Evolutionary conservation across 2,888 invertebrate species (phyloP), one percentile per base, ranked within the genome.

Genomic region (Volucella inflata): DNA sequence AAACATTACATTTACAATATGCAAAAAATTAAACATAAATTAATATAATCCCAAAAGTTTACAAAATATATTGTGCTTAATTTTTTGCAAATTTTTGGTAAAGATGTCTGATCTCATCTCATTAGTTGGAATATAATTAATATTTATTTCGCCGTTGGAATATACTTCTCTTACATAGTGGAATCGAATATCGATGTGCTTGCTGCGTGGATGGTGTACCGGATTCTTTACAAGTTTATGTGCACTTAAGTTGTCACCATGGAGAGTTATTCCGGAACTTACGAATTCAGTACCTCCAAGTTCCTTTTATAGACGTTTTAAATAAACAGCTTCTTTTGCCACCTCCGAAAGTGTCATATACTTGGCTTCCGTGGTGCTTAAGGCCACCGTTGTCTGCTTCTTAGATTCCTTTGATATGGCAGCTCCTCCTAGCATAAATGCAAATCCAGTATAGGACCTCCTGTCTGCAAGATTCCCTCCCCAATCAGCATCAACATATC

Each of bases 391-490:
- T 17, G 44, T 57, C 14, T 87, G 82, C 36, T 87, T 87, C 64
- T 77, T 79, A 1, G 68, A 72, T 17, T 87, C 77, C 70, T 81
- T 87, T 4, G 85, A 55, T 12, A 87, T 30, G 3, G 70, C 79
- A 16, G 75, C 30, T 36, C 74, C 76, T 10, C 60, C 76, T 1
- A 76, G 16, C 30, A 77, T 14, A 67, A 87, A 87, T 11, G 50
- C 59, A 10, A 36, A 87, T 0, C 82, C 87, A 42, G 70, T 87
- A 21, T 67, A 87, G n/a, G 83, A 83, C 17, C 72, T 85, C 9
- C 83, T 55, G 16, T 74, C 9, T 81, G 87, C 75, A 8, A 88
- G 67, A 44, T 87, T 85, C 42, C 87, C 88, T 36, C 88, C 87
- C 53, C 87, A 87, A 8, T 88, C 85, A 0, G 80, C 78, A 30